Evolutionary conservation across 2,113 vertebrate genomes (phyloP), one percentile per base, ranked within the genome.

Genomic region (Falcunculus frontatus): DNA sequence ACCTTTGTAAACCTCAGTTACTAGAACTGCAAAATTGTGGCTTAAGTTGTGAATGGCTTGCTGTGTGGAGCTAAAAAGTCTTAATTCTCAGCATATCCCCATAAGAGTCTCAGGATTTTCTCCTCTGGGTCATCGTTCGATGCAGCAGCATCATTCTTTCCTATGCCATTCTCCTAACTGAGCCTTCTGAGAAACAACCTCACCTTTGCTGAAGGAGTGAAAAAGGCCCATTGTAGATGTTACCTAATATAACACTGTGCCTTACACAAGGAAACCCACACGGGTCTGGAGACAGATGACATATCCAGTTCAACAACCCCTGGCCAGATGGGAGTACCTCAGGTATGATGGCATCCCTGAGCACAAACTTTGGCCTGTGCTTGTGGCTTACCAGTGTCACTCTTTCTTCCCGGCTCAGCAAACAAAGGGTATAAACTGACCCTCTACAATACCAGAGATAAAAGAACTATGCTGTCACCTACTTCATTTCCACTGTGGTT

Each of bases 251-350:
- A 96, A 89, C 53, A 68, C 41, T 35, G 42, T 59, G 47, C 13
- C 72, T 92, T 88, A 78, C 10, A 18, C 49, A 92, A 65, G 88
- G 65, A 93, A 96, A 95, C n/a, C 90, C 80, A 82, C 80, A 87
- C 1, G 3, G 20, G 16, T 84, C 84, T 94, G 90, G 86, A 92
- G 39, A 86, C 44, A 75, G 32, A 75, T 86, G 88, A 84, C 19
- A 7, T 72, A 83, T 84, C 56, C 44, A 2, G 1, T 75, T 72
- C 63, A 78, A 30, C 44, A 65, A 0, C 13, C 23, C n/a, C 50
- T 7, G 20, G 64, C 47, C 90, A 92, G 56, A 42, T 56, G 55
- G 16, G 35, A 41, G 52, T 59, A 75, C 44, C 65, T 94, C 32
- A 44, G 60, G 62, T 32, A 39, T 0, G 47, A 89, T 70, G 83